These are phyloP conservation scores for Ptychochromis oligacanthus DNA, from an alignment of 2,113 vertebrate species.

Conservation along the genomic window DNA sequence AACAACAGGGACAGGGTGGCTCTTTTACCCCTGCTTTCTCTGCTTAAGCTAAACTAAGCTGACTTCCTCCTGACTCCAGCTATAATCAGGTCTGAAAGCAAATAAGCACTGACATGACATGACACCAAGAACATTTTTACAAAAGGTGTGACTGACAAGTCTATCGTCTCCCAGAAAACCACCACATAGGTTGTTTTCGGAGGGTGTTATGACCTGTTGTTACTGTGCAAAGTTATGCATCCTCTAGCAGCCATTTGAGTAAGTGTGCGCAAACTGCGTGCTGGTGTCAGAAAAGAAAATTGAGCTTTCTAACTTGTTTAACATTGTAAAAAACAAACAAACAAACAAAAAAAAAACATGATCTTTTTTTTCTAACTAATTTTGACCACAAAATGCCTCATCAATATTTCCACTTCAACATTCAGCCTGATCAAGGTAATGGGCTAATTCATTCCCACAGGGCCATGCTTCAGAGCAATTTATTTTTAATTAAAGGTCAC, in stretches of 20 bases:
- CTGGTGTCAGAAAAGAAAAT: too few relatives aligned
- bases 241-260: too few relatives aligned
- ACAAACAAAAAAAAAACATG: too few relatives aligned
- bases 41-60: not conserved
- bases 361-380: not conserved
- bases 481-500: not conserved
- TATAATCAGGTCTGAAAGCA: too few relatives aligned
- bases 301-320: not conserved
- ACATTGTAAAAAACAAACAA: not conserved
- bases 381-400: not conserved
- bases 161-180: too few relatives aligned
- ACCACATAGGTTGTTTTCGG: too few relatives aligned
- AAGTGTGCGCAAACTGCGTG: too few relatives aligned
- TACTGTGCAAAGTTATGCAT: too few relatives aligned
- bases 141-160: too few relatives aligned
- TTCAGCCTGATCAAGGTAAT: not conserved
- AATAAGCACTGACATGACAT: too few relatives aligned
- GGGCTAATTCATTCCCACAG: not conserved
- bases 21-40: not conserved
- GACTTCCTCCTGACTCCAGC: not conserved
- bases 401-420: not conserved
- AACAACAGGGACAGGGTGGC: not conserved
- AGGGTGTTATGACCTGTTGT: too few relatives aligned
- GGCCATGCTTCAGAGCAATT: not conserved
- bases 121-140: too few relatives aligned